Conservation (phyloP, 2,888 invertebrate genomes). For the Macaria liturata region DNA sequence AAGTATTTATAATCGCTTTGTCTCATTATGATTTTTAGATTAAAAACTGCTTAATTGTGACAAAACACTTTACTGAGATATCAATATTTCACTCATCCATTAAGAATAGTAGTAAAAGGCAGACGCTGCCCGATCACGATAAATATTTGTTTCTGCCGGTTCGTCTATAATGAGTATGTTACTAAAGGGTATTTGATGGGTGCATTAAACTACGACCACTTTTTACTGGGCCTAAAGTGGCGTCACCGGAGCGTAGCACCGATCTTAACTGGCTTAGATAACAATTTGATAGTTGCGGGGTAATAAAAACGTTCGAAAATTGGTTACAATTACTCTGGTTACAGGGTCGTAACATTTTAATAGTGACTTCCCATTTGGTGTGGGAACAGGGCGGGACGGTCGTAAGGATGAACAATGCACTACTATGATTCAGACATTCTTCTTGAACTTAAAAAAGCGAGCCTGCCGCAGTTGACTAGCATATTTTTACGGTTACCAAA, state of each 20-base stretch:
- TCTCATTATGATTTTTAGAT: too few relatives aligned
- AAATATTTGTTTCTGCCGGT: conserved; percentile 23
- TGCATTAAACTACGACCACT: conserved; percentile 29
- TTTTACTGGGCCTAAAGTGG: conserved; percentile 43
- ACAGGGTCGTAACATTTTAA: conserved; percentile 77
- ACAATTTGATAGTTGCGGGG: conserved; percentile 73
- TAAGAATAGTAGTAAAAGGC: too few relatives aligned
- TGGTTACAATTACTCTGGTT: conserved; percentile 76
- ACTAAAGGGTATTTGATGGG: conserved; percentile 29
- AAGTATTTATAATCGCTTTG: too few relatives aligned
- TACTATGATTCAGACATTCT: too few relatives aligned
- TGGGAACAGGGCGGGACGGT: conserved; percentile 53
- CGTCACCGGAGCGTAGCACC: conserved; percentile 50
- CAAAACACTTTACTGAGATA: too few relatives aligned
- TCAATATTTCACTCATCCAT: too few relatives aligned
- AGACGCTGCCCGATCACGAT: not conserved
- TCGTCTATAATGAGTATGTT: conserved; percentile 17
- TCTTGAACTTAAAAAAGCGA: too few relatives aligned
- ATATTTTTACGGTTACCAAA: too few relatives aligned
- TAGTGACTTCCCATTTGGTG: conserved; percentile 66
- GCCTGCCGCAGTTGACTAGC: too few relatives aligned
- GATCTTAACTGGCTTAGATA: conserved; percentile 58
- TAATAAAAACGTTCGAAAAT: conserved; percentile 77
- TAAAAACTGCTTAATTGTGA: too few relatives aligned
- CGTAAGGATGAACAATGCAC: conserved; percentile 14